Evolutionary conservation across 2,113 vertebrate genomes (phyloP), one percentile per base, ranked within the genome.

Genomic region (Silurus asotus): DNA sequence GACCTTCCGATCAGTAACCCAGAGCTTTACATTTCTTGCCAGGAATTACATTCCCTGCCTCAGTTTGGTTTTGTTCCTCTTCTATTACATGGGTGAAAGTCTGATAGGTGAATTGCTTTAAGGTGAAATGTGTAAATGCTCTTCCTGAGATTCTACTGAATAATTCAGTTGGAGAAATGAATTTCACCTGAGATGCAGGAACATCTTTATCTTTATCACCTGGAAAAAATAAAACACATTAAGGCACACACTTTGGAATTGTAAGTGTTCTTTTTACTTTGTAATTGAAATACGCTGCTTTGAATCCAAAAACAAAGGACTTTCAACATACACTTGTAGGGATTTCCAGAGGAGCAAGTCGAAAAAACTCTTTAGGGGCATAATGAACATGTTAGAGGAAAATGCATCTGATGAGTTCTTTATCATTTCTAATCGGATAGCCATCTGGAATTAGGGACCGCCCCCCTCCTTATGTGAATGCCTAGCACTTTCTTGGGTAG

Each of bases 361-460:
- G 17, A 80, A 11, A 37, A 28, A 61, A 9, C 17, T 4, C 19
- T 80, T 61, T 48, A 61, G 58, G 6, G 23, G 19, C 56, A 45
- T 23, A 80, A 61, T 61, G 77, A 79, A n/a, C 17, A 9, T 59
- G 6, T 45, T 37, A 19, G 8, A 61, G 56, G 77, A 48, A 61
- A 80, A 61, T 61, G 56, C 37, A 6, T 58, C 10, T 14, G 45
- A 23, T 74, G 72, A 53, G 20, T 23, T n/a, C 45, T 77, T 10
- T 2, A 37, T 37, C 37, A 37, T 37, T 37, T 37, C 37, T 37
- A 37, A 37, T 37, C 37, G 37, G 84, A 87, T 64, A 37, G 82
- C 28, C 85, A 87, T 88, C 87, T 84, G 85, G 79, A 86, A 85
- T 61, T 37, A 14, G 75, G 58, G 56, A 67, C n/a, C 59, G 45